Base-by-base conservation (phyloP, 1,140 invertebrate species). In the Leucophenga varia region DNA sequence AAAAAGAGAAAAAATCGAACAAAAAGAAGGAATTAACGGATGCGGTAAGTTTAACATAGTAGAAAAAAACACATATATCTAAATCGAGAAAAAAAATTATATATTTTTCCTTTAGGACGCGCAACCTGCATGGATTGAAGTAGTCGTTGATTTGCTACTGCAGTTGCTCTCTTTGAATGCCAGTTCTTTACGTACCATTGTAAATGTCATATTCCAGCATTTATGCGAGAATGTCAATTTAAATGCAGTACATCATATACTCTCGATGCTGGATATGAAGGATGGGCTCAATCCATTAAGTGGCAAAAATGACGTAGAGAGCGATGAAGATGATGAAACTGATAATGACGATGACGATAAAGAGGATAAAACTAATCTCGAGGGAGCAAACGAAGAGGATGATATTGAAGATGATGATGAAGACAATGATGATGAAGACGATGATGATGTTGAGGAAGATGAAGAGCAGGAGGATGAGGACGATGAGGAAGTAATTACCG, bases 51-150 rank as follows among this genome's bases (percentile, higher is more conserved):
- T 58, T 28, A 49, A n/a, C n/a, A n/a, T n/a, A n/a, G n/a, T n/a
- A n/a, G n/a, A n/a, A n/a, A n/a, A n/a, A n/a, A n/a, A n/a, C n/a
- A n/a, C n/a, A n/a, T n/a, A n/a, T n/a, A n/a, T n/a, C n/a, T n/a
- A n/a, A n/a, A n/a, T n/a, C n/a, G n/a, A n/a, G n/a, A n/a, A n/a
- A n/a, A n/a, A n/a, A n/a, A n/a, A n/a, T n/a, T n/a, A n/a, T n/a
- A n/a, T n/a, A n/a, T n/a, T 12, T 13, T 25, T 36, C 2, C 25
- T 45, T 19, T 13, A 47, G 45, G 63, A 76, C 25, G 77, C 80
- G 31, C 86, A 89, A 67, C 85, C 84, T 12, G 76, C 83, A 52
- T 91, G 89, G 89, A 81, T 87, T 43, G 86, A 90, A 77, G 88
- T 91, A 2, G 79, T 90, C 34, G 80, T 87, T 10, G 89, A 91